A percentile compares a stretch with the other conserved stretches of the same genome.
Evolutionary conservation across 2,113 vertebrate species (phyloP).

Genomic region (Cyprinus carpio): DNA sequence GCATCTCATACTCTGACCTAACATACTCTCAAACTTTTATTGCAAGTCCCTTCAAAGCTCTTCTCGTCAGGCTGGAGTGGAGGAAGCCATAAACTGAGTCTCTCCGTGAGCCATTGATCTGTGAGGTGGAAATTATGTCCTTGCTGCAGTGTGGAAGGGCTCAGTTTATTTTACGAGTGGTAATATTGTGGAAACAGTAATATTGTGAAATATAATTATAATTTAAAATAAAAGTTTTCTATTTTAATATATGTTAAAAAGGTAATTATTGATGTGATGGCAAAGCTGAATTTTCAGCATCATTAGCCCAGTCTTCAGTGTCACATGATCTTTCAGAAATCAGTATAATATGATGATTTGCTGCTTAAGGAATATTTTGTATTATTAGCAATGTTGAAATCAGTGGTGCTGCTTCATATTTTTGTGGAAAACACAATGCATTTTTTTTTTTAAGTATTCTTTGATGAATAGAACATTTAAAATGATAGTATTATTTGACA

Average conservation of each 20-base stretch:
- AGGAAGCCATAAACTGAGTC: constrained; percentile 17
- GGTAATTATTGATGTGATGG: neutral
- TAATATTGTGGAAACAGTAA: neutral
- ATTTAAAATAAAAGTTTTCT: too few relatives aligned
- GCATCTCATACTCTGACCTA: constrained; percentile 2
- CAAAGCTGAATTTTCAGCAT: neutral
- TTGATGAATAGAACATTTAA: neutral
- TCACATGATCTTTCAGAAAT: neutral
- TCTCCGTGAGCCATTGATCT: constrained; percentile 42
- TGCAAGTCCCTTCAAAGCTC: constrained; percentile 22
- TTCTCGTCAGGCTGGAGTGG: constrained; percentile 25
- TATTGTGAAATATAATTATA: neutral
- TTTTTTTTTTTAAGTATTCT: neutral
- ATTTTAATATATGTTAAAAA: neutral
- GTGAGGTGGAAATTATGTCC: constrained; percentile 38
- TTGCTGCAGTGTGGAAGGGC: neutral
- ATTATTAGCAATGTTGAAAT: neutral
- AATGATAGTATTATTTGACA: neutral
- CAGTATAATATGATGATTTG: neutral
- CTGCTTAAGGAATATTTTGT: neutral
- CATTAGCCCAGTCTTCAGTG: neutral
- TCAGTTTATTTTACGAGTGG: neutral
- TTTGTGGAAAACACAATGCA: neutral
- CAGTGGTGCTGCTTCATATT: neutral
- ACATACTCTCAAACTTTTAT: neutral